phyloP scores from a whole-genome alignment of 2,888 invertebrate genomes.

The Enchytraeus crypticus region DNA sequence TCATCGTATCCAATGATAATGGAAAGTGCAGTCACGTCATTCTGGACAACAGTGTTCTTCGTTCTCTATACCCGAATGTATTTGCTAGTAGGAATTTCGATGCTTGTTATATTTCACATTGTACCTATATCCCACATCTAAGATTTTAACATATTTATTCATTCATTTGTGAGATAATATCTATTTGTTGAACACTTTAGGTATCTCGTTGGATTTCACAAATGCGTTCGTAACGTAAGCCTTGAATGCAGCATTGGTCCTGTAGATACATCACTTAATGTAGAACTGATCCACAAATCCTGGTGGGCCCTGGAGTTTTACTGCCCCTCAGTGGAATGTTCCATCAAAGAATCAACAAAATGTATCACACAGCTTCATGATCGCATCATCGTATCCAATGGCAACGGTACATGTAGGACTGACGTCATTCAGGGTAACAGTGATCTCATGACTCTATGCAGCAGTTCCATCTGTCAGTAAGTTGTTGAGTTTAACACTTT shows the following conservation, averaged over 20 bases:
- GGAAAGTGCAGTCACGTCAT: too few relatives aligned
- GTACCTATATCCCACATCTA: too few relatives aligned
- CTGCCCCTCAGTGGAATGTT: not conserved
- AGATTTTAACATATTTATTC: too few relatives aligned
- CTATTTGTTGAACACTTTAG: too few relatives aligned
- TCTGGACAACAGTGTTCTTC: too few relatives aligned
- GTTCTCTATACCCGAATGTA: too few relatives aligned
- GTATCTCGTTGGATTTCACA: not conserved
- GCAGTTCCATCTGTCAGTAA: not conserved
- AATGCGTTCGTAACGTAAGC: not conserved
- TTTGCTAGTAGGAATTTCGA: too few relatives aligned
- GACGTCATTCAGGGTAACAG: not conserved
- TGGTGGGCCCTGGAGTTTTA: constrained; percentile 1
- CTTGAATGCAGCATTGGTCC: not conserved
- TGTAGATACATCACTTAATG: not conserved
- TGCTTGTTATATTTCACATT: too few relatives aligned
- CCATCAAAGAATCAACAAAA: not conserved
- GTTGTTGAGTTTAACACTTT: too few relatives aligned
- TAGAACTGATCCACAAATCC: not conserved
- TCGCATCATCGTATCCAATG: not conserved
- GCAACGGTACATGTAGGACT: not conserved
- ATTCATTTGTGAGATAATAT: too few relatives aligned
- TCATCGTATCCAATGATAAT: too few relatives aligned
- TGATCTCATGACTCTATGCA: not conserved
- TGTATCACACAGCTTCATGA: not conserved